These are phyloP conservation scores for Oreochromis tanganicae DNA, from an alignment of 2,113 vertebrate genomes.

Conservation along the genomic window DNA sequence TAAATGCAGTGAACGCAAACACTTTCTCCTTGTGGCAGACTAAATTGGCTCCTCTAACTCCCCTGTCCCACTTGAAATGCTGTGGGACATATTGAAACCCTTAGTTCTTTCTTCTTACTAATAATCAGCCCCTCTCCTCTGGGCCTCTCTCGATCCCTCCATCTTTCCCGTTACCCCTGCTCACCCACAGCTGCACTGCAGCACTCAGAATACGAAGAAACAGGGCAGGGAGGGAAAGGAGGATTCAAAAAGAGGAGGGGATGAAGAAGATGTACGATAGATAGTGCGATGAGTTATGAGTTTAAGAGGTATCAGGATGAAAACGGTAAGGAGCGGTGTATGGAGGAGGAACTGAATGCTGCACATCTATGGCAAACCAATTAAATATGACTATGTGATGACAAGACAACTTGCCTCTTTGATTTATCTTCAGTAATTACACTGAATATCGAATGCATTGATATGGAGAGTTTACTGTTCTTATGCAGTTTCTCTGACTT, in stretches of 20 bases:
- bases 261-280: background rate
- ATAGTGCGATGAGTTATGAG: background rate
- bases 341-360: background rate
- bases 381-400: conserved; percentile 3
- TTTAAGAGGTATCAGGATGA: background rate
- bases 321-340: background rate
- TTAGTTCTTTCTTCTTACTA: conserved; percentile 47
- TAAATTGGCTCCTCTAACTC: conserved; percentile 37
- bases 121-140: conserved; percentile 55
- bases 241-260: background rate
- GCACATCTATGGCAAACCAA: background rate
- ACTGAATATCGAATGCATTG: background rate
- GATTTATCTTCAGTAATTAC: conserved; percentile 22
- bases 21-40: conserved; percentile 31
- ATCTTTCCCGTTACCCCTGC: background rate
- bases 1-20: conserved; percentile 47
- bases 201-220: conserved; percentile 1
- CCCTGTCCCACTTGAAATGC: conserved; percentile 47
- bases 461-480: conserved; percentile 16
- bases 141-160: conserved; percentile 55
- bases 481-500: background rate
- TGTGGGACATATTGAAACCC: conserved; percentile 63
- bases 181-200: conserved; percentile 44
- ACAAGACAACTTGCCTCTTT: background rate
- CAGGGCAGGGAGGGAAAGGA: background rate